phyloP scores from a whole-genome alignment of 2,797 vertebrate genomes.

The Lagodon rhomboides region DNA sequence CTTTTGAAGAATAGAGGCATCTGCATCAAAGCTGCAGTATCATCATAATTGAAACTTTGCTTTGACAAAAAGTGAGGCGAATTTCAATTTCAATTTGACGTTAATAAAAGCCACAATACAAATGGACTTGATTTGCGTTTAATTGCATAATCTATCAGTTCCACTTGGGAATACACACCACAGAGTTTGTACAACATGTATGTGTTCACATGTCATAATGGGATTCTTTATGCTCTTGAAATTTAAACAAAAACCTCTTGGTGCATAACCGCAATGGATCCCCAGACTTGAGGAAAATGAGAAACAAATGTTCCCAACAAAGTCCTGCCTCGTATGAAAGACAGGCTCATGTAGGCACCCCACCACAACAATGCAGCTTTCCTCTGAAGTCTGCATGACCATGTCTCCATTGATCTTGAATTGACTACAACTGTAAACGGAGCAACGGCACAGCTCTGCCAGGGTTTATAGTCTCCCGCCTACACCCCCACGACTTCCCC shows the following conservation, averaged over 20 bases:
- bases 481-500: constrained; percentile 25
- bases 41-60: background rate
- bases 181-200: constrained; percentile 51
- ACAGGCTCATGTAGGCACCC: constrained; percentile 58
- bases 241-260: constrained; percentile 65
- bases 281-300: constrained; percentile 67
- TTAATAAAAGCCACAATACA: constrained; percentile 2
- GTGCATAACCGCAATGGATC: constrained; percentile 60
- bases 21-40: background rate
- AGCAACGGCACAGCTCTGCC: constrained; percentile 46
- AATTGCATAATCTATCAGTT: constrained; percentile 35
- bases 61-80: background rate
- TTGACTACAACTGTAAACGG: constrained; percentile 67
- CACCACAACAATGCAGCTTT: constrained; percentile 74
- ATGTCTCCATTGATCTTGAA: constrained; percentile 66
- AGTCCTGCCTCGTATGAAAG: constrained; percentile 55
- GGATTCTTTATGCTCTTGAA: constrained; percentile 58
- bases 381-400: constrained; percentile 69
- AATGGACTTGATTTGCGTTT: constrained; percentile 39
- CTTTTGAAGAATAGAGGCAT: background rate
- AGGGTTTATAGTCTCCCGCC: constrained; percentile 18
- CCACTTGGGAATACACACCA: constrained; percentile 24
- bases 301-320: constrained; percentile 79
- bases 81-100: background rate
- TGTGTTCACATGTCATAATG: constrained; percentile 58